Conservation (phyloP, 2,888 invertebrate genomes). For the Neoscelio sp. region DNA sequence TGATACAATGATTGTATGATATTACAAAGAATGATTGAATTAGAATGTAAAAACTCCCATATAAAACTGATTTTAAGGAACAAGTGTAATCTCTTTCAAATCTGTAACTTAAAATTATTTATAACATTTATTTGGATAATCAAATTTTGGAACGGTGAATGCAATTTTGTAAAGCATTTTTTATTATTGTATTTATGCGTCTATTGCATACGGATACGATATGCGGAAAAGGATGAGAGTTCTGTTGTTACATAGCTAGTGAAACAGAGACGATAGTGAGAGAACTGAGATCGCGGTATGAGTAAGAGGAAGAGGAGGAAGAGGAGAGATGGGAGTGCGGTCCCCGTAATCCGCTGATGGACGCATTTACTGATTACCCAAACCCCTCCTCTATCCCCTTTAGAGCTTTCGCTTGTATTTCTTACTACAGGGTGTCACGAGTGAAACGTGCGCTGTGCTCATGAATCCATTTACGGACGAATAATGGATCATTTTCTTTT, state of each 20-base stretch:
- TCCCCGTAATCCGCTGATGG: slow-evolving; percentile 80
- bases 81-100: no score
- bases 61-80: no score
- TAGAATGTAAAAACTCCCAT: no score
- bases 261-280: slow-evolving; percentile 67
- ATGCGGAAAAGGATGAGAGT: slow-evolving; percentile 61
- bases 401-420: slow-evolving; percentile 77
- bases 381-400: slow-evolving; percentile 72
- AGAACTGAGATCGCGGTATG: slow-evolving; percentile 65
- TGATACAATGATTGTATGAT: no score
- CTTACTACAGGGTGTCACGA: slow-evolving; percentile 76
- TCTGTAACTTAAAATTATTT: no score
- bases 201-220: slow-evolving; percentile 57
- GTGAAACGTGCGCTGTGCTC: slow-evolving; percentile 67
- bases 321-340: slow-evolving; percentile 72
- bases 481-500: slow-evolving; percentile 63
- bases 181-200: slow-evolving; percentile 45
- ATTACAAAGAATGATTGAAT: no score
- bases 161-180: slow-evolving; percentile 25
- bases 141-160: background rate
- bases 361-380: slow-evolving; percentile 81
- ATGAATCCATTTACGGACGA: slow-evolving; percentile 61
- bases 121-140: background rate
- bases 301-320: slow-evolving; percentile 59
- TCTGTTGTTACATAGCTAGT: slow-evolving; percentile 59